Evolutionary conservation across 1,140 invertebrate species (phyloP).

Genomic region (Odontomachus brunneus): DNA sequence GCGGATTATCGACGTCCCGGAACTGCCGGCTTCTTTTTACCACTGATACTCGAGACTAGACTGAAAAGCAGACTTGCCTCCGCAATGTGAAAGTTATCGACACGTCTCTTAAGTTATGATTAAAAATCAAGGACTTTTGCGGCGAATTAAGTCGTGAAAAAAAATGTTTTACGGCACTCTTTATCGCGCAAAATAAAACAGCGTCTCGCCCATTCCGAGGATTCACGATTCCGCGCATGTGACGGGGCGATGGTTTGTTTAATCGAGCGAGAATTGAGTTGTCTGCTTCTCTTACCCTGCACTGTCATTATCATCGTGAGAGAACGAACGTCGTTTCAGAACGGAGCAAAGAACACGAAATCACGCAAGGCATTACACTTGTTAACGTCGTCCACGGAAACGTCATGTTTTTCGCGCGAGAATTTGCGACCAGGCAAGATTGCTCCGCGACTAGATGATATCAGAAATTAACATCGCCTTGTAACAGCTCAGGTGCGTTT

Average conservation of each 20-base stretch:
- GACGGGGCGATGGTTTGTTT: neutral
- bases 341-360: neutral
- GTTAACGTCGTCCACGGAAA: conserved; percentile 7
- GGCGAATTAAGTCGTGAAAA: too few relatives aligned
- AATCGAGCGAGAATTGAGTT: neutral
- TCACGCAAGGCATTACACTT: conserved; percentile 8
- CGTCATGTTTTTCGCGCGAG: conserved; percentile 10
- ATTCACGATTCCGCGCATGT: neutral
- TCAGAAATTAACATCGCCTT: conserved; percentile 49
- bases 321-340: neutral
- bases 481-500: conserved; percentile 4
- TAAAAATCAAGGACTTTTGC: too few relatives aligned
- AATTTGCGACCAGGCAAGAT: conserved; percentile 29
- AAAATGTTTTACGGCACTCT: too few relatives aligned
- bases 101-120: too few relatives aligned
- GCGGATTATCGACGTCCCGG: too few relatives aligned
- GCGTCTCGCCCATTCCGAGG: too few relatives aligned
- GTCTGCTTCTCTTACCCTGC: neutral
- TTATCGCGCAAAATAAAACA: too few relatives aligned
- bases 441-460: conserved; percentile 12
- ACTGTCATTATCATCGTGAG: neutral
- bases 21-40: too few relatives aligned
- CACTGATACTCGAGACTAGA: too few relatives aligned
- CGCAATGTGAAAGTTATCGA: too few relatives aligned
- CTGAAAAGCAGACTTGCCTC: too few relatives aligned